Base-by-base conservation (phyloP, 2,888 invertebrate species). In the Belgica antarctica region DNA sequence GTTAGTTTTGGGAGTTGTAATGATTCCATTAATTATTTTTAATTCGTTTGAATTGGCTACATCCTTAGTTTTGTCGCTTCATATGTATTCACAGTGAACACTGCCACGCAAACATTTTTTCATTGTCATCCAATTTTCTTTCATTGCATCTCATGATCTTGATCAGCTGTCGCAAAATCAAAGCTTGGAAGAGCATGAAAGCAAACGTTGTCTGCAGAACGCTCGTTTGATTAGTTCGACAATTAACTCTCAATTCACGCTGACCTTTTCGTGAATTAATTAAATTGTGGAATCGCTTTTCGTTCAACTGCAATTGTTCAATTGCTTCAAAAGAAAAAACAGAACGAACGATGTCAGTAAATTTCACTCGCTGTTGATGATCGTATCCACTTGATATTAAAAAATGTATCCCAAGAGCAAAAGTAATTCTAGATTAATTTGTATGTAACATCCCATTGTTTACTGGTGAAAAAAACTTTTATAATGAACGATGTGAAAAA, bases 11-110 rank as follows among this genome's bases (percentile, higher is more conserved):
- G 52, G 22, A 52, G 22, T 52, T 52, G 52, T 52, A 52, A 52
- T 52, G 17, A 22, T 59, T 27, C 27, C n/a, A 34, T 31, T 70
- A 70, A 70, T 70, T 70, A 70, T 70, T 61, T 41, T 70, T 70
- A 70, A 70, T 70, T 70, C 61, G 27, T 70, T 61, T 41, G 70
- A 70, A 70, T 70, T 70, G 70, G 57, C 70, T 61, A 59, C 70
- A 70, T 70, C 70, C 70, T 70, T 70, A 25, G 52, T 52, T 52
- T 52, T 17, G 19, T 22, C 12, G 7, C 7, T 52, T 52, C 52
- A n/a, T 19, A 8, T 52, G 52, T 52, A 12, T 52, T n/a, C n/a
- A n/a, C n/a, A n/a, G 41, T 10, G 41, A 41, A 41, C 15, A n/a
- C 41, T n/a, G 41, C 41, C 12, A 10, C 2, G 41, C 15, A 41